These are phyloP conservation scores for Etia nguti DNA, from an alignment of 2,113 vertebrate genomes.

Conservation along the genomic window DNA sequence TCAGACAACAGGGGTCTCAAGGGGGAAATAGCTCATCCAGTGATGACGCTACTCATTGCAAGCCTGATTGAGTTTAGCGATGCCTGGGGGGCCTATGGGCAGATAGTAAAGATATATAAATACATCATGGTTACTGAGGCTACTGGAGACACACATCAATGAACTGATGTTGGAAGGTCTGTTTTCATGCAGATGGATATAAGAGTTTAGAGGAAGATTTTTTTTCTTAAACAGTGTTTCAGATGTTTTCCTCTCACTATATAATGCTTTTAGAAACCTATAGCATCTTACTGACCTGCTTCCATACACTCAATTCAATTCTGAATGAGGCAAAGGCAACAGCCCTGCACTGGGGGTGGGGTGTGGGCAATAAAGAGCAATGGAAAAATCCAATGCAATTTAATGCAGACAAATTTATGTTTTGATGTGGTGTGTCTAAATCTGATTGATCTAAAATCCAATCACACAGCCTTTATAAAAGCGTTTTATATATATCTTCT, in stretches of 20 bases:
- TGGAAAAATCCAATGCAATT: constrained; percentile 31
- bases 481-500: neutral
- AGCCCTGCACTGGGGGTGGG: neutral
- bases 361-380: constrained; percentile 26
- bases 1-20: constrained; percentile 34
- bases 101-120: constrained; percentile 48
- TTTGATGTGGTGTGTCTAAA: constrained; percentile 24
- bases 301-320: neutral
- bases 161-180: neutral
- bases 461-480: neutral
- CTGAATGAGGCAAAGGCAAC: neutral
- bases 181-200: neutral
- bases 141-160: neutral
- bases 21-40: constrained; percentile 48
- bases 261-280: neutral
- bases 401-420: neutral
- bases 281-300: neutral
- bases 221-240: neutral
- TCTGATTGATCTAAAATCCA: constrained; percentile 24
- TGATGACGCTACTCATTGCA: constrained; percentile 50
- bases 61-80: constrained; percentile 57
- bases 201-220: neutral
- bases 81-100: constrained; percentile 22
- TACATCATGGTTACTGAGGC: neutral
- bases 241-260: neutral